These are phyloP conservation scores for Drosophila teissieri DNA, from an alignment of 1,140 invertebrate species.

Conservation along the genomic window DNA sequence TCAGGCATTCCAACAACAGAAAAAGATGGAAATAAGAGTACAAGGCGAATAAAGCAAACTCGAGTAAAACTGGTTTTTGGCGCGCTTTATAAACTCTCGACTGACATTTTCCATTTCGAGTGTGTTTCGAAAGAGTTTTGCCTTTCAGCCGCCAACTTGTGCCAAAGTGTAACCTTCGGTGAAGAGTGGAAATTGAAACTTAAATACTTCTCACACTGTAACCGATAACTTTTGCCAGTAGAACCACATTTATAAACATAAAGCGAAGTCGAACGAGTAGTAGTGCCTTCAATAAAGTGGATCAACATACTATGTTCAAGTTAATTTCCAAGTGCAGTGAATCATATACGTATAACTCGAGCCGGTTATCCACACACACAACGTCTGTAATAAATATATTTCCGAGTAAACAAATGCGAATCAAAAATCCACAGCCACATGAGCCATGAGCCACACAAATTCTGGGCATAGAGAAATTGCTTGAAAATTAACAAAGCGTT, in stretches of 20 bases:
- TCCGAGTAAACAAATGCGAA: constrained; percentile 27
- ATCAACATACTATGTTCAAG: background rate
- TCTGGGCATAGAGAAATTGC: constrained; percentile 48
- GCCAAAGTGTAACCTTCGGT: constrained; percentile 1
- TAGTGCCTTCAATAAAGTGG: background rate
- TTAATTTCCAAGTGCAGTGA: constrained; percentile 16
- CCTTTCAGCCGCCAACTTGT: constrained; percentile 5
- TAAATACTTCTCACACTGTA: background rate
- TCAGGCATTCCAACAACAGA: constrained; percentile 11
- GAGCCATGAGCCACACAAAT: background rate
- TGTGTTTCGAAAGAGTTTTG: constrained; percentile 5
- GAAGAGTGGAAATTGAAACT: no score
- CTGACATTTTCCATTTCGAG: constrained; percentile 50
- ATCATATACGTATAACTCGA: background rate
- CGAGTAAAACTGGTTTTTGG: constrained; percentile 68
- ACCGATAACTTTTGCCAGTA: background rate
- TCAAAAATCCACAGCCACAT: constrained; percentile 3
- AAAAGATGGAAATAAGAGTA: constrained; percentile 2
- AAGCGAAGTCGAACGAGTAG: background rate
- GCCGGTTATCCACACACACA: constrained; percentile 1
- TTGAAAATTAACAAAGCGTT: constrained; percentile 39
- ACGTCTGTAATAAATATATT: constrained; percentile 2
- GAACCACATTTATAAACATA: background rate
- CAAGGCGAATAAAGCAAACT: background rate
- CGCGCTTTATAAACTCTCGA: constrained; percentile 52